Base-by-base conservation (phyloP, 1,140 invertebrate genomes). In the Odontomachus brunneus region DNA sequence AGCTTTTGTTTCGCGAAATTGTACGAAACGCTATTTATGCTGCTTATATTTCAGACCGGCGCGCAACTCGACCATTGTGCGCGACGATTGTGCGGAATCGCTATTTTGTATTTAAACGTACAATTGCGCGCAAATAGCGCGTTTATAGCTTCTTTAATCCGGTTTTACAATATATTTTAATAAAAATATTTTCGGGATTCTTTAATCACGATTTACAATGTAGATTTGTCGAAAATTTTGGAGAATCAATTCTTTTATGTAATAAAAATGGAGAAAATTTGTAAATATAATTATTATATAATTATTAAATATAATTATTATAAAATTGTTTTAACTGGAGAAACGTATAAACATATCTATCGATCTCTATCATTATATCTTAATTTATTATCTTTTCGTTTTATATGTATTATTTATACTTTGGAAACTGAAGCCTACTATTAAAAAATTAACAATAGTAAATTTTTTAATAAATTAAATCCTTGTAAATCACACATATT, bases 291-390 rank as follows among this genome's bases (percentile, higher is more conserved):
- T n/a, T n/a, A 65, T 60, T 29, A 60, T 29, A 26, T 29, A 60
- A 15, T 4, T 60, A 26, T 49, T 66, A 49, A 93, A 89, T 95
- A 15, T 48, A 48, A 48, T 48, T 24, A 14, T 2, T 15, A 11
- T 93, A 81, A 95, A 5, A n/a, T 11, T 66, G 12, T 48, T 48
- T 44, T n/a, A n/a, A n/a, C n/a, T n/a, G n/a, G n/a, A n/a, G 17
- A 24, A 66, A 24, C 3, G 5, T 44, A 22, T 44, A 22, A 57
- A 22, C 19, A 24, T 24, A n/a, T n/a, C n/a, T n/a, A n/a, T n/a
- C n/a, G n/a, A n/a, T n/a, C n/a, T n/a, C n/a, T n/a, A n/a, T n/a
- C n/a, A n/a, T n/a, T n/a, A n/a, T n/a, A n/a, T n/a, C n/a, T n/a
- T n/a, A n/a, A n/a, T n/a, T n/a, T n/a, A n/a, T n/a, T n/a, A n/a